phyloP scores from a whole-genome alignment of 2,888 invertebrate genomes.

The Dilophus febrilis region DNA sequence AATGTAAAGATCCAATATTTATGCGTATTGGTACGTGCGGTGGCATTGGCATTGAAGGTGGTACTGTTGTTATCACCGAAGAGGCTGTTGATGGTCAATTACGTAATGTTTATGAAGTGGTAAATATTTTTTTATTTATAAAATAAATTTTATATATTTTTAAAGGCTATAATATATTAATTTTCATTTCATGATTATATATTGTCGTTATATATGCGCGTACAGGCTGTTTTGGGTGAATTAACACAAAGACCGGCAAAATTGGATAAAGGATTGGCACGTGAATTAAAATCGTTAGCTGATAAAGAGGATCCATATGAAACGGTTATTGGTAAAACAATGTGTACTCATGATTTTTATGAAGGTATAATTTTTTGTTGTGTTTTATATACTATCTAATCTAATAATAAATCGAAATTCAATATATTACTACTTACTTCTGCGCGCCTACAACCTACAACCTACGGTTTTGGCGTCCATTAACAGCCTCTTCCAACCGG shows the following conservation, averaged over 20 bases:
- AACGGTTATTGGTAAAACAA: conserved; percentile 77
- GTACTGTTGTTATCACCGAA: conserved; percentile 85
- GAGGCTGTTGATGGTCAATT: conserved; percentile 80
- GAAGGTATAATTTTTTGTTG: conserved; percentile 57
- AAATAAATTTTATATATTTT: background rate
- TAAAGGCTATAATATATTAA: background rate
- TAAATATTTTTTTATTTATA: conserved; percentile 29
- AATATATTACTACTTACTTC: too few relatives aligned
- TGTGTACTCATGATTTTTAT: conserved; percentile 96
- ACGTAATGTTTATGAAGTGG: conserved; percentile 66
- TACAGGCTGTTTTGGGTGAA: conserved; percentile 72
- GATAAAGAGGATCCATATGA: conserved; percentile 59
- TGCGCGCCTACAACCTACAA: too few relatives aligned
- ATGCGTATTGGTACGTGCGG: conserved; percentile 90
- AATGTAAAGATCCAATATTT: conserved; percentile 73
- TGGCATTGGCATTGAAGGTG: conserved; percentile 80
- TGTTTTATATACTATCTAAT: too few relatives aligned
- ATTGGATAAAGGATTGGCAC: conserved; percentile 61
- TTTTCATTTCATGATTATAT: background rate
- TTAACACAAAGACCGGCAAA: conserved; percentile 63
- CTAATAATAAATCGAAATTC: too few relatives aligned
- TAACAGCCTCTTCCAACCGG: too few relatives aligned
- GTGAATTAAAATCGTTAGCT: conserved; percentile 60
- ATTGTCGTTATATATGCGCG: conserved; percentile 9
- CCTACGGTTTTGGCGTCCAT: too few relatives aligned